Percentiles rank a stretch among this genome's conserved stretches.
phyloP scores from a whole-genome alignment of 1,140 invertebrate genomes.

The Bemisia tabaci region DNA sequence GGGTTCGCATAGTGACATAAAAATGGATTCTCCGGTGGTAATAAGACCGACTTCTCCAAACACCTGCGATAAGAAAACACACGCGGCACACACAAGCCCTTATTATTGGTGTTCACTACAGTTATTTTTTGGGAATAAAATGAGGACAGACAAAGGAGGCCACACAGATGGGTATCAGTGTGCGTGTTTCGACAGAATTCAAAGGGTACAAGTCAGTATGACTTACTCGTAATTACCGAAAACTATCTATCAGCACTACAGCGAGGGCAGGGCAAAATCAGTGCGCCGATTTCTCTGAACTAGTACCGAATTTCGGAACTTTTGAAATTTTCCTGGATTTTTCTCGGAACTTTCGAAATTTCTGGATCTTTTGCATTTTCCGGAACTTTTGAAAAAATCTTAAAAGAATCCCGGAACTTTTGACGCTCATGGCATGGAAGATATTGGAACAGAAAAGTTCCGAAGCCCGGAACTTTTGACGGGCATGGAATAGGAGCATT shows the following conservation, averaged over 20 bases:
- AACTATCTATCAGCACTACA: not conserved
- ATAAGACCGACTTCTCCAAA: conserved; percentile 35
- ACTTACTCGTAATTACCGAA: not conserved
- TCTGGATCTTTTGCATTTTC: too few relatives aligned
- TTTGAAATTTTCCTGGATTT: too few relatives aligned
- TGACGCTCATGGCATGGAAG: too few relatives aligned
- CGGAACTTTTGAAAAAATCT: too few relatives aligned
- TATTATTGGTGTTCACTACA: conserved; percentile 8
- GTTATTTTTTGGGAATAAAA: conserved; percentile 10
- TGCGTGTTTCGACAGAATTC: not conserved
- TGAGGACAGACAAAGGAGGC: conserved; percentile 1
- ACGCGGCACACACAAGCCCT: conserved; percentile 16
- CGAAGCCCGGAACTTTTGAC: too few relatives aligned
- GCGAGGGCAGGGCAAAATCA: too few relatives aligned
- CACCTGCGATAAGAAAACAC: conserved; percentile 35
- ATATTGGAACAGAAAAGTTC: too few relatives aligned
- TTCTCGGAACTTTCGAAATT: too few relatives aligned
- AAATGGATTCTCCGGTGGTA: conserved; percentile 42
- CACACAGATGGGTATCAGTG: not conserved
- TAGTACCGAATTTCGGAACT: too few relatives aligned
- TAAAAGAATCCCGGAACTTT: too few relatives aligned
- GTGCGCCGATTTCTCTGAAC: too few relatives aligned
- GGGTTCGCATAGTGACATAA: conserved; percentile 42
- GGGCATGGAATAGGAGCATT: too few relatives aligned
- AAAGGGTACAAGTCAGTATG: not conserved